Conservation (phyloP, 1,140 invertebrate species). For the Neodiprion lecontei region DNA sequence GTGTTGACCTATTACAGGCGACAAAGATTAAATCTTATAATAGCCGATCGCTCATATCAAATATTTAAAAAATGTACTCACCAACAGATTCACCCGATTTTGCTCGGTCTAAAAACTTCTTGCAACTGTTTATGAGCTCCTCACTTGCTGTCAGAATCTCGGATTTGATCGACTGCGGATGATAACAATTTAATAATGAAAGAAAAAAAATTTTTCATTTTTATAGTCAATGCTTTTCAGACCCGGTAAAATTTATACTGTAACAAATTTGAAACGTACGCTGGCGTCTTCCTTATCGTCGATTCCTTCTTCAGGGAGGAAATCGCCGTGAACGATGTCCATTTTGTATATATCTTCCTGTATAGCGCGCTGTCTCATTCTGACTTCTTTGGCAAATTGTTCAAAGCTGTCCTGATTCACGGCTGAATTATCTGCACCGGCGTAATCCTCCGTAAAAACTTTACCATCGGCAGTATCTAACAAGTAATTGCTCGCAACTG, state of each 20-base stretch:
- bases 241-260: constrained; percentile 17
- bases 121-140: constrained; percentile 37
- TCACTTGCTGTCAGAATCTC: constrained; percentile 31
- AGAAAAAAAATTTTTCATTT: background rate
- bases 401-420: background rate
- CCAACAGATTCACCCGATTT: constrained; percentile 28
- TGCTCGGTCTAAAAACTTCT: constrained; percentile 40
- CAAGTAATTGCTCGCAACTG: constrained; percentile 1
- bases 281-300: background rate
- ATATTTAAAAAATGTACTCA: constrained; percentile 11
- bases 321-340: constrained; percentile 39
- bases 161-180: background rate
- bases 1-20: background rate
- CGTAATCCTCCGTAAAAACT: too few relatives aligned
- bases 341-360: constrained; percentile 44
- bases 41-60: background rate
- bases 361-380: constrained; percentile 31
- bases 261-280: background rate
- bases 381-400: constrained; percentile 24
- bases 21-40: background rate
- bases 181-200: background rate
- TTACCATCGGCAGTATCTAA: too few relatives aligned
- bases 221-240: too few relatives aligned
- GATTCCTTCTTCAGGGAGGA: constrained; percentile 28
- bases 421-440: background rate